Evolutionary conservation across 1,140 invertebrate species (phyloP), one percentile per base, ranked within the genome.

Genomic region (Drosophila bipectinata): DNA sequence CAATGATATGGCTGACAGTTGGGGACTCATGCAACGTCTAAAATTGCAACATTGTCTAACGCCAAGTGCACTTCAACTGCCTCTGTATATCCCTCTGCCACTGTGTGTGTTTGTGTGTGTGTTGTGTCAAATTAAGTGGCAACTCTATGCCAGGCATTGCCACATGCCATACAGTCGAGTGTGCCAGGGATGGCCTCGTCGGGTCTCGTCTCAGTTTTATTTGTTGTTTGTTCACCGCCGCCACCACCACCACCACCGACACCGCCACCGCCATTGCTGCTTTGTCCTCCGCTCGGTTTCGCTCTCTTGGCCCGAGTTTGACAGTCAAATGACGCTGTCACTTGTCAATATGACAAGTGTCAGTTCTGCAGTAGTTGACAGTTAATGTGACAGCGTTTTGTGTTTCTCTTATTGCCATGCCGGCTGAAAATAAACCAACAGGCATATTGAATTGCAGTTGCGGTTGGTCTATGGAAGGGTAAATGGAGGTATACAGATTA

Each of bases 311-410:
- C 28, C 77, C 68, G 64, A 57, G 82, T 77, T 72, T 89, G 84
- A 87, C 83, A 87, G 84, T 79, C 84, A 89, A 87, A 89, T 87
- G 82, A 89, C 83, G 83, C 83, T 89, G 83, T 87, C 83, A 88
- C 72, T 54, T 87, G 83, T 87, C 83, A 87, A 87, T 87, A 87
- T 87, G 83, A 87, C 83, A 87, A 87, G 83, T 87, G 83, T 83
- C 83, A 87, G 68, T 67, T 88, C 75, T 78, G 83, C 78, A 87
- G 67, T 72, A 87, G 83, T 88, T 87, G 83, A 87, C 83, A 87
- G 83, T 87, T 87, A 87, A 87, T 89, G 83, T 87, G 83, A 88
- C 79, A 89, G 79, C 72, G 79, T 72, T 81, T 88, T 76, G 62
- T 76, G 73, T 76, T 74, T 74, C 72, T 69, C 63, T 55, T 57